These are phyloP conservation scores for Aleiodes leptofemur DNA, from an alignment of 2,888 invertebrate species.

Conservation along the genomic window DNA sequence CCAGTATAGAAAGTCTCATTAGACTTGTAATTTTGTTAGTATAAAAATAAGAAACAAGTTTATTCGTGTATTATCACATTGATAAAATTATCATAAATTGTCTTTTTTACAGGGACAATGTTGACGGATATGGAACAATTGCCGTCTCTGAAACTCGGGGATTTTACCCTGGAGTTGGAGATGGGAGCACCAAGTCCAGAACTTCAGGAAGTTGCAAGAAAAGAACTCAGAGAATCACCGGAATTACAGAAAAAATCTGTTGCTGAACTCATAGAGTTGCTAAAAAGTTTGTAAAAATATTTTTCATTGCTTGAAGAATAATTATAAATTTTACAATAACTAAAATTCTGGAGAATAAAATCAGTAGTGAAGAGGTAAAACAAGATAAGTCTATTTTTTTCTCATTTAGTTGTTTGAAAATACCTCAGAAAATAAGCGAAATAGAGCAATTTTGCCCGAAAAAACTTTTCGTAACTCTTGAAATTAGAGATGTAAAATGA, in stretches of 20 bases:
- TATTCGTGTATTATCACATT: neutral
- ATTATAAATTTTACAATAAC: too few species aligned
- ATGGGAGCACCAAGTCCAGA: constrained; percentile 81
- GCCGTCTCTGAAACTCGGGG: constrained; percentile 82
- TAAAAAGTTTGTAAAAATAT: constrained; percentile 78
- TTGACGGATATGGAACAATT: constrained; percentile 83
- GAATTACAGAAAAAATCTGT: constrained; percentile 79
- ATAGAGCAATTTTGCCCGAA: too few species aligned
- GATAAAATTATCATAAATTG: neutral
- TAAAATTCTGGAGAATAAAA: too few species aligned
- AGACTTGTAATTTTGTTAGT: too few species aligned
- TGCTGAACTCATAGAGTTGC: constrained; percentile 78
- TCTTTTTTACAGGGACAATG: constrained; percentile 80
- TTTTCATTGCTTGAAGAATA: neutral
- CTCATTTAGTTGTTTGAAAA: too few species aligned
- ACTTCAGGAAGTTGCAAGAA: constrained; percentile 81
- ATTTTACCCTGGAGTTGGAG: constrained; percentile 82
- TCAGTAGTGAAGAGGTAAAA: too few species aligned
- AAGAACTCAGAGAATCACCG: constrained; percentile 82
- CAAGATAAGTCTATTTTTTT: too few species aligned
- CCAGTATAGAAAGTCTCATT: neutral
- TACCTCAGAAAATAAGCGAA: too few species aligned
- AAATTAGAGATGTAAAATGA: too few species aligned
- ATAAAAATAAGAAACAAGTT: neutral
- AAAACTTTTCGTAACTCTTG: too few species aligned